Evolutionary conservation across 2,797 vertebrate species (phyloP).

Genomic region (Miichthys miiuy): DNA sequence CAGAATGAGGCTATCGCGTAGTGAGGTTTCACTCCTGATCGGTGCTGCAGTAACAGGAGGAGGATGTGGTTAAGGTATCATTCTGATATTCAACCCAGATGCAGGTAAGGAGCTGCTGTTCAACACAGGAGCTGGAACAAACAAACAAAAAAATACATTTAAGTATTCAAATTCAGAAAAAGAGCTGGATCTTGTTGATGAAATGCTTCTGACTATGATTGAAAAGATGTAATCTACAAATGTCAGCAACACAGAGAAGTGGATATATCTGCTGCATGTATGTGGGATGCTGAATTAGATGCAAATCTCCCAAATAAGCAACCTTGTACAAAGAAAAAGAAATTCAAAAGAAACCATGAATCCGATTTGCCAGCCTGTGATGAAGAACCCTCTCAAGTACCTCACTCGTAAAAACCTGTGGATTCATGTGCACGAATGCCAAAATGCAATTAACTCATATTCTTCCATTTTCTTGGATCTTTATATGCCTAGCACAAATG

Average conservation of each 20-base stretch:
- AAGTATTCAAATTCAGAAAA: conserved; percentile 3
- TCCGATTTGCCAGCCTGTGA: conserved; percentile 15
- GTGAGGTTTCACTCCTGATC: conserved; percentile 57
- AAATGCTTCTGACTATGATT: conserved; percentile 24
- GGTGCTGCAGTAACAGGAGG: conserved; percentile 37
- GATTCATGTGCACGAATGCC: conserved; percentile 36
- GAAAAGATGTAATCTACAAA: conserved; percentile 42
- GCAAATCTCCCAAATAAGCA: conserved; percentile 52
- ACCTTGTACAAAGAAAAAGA: background rate
- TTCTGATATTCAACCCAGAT: conserved; percentile 23
- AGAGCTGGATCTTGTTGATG: conserved; percentile 48
- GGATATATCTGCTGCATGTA: conserved; percentile 36
- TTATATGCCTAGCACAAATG: conserved; percentile 41
- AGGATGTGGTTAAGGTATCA: conserved; percentile 35
- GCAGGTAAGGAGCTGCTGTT: conserved; percentile 27
- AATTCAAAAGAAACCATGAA: conserved; percentile 38
- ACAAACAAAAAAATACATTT: background rate
- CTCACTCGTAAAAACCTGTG: conserved; percentile 45
- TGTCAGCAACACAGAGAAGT: conserved; percentile 33
- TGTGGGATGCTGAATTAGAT: conserved; percentile 51
- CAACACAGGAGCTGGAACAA: conserved; percentile 39
- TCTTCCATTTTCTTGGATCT: conserved; percentile 66
- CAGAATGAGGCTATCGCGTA: conserved; percentile 51
- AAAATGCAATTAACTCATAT: conserved; percentile 73
- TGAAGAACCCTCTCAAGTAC: conserved; percentile 50